Percentiles rank a stretch among this genome's conserved stretches.
Evolutionary conservation across 2,113 vertebrate genomes (phyloP).

Genomic region (Oriolus oriolus): DNA sequence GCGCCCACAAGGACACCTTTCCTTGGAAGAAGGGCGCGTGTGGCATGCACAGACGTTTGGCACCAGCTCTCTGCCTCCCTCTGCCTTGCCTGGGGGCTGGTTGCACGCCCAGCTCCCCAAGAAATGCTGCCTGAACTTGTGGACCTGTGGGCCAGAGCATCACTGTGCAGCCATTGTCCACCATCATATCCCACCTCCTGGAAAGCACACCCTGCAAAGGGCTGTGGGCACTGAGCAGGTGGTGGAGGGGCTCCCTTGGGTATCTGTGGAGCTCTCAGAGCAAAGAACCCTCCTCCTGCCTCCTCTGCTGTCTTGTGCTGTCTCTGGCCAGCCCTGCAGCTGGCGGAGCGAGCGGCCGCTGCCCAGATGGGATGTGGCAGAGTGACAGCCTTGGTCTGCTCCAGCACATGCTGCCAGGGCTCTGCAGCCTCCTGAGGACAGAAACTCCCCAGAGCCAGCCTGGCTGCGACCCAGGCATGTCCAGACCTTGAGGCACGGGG

Average conservation of each 20-base stretch:
- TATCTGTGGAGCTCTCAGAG: neutral
- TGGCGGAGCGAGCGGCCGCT: rapidly evolving
- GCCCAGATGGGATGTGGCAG: neutral
- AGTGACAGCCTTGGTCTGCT: neutral
- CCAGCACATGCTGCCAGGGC: neutral
- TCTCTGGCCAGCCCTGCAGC: neutral
- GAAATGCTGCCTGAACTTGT: neutral
- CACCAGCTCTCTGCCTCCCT: neutral
- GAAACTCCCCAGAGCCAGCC: neutral
- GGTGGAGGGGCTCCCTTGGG: neutral
- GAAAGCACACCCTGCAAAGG: neutral
- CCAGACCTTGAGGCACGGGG: rapidly evolving
- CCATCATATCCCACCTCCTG: neutral
- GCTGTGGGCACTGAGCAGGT: neutral
- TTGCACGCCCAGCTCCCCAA: neutral
- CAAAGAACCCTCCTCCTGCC: neutral
- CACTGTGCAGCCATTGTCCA: rapidly evolving
- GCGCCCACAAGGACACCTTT: neutral
- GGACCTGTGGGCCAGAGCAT: neutral
- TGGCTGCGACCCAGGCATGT: rapidly evolving
- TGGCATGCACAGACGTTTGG: rapidly evolving
- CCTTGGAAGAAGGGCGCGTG: neutral
- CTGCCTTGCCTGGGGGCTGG: neutral
- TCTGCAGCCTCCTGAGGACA: neutral
- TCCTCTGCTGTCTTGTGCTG: neutral